A percentile compares a stretch with the other conserved stretches of the same genome.
Evolutionary conservation across 2,888 invertebrate species (phyloP).

Genomic region (Lithosia quadra): DNA sequence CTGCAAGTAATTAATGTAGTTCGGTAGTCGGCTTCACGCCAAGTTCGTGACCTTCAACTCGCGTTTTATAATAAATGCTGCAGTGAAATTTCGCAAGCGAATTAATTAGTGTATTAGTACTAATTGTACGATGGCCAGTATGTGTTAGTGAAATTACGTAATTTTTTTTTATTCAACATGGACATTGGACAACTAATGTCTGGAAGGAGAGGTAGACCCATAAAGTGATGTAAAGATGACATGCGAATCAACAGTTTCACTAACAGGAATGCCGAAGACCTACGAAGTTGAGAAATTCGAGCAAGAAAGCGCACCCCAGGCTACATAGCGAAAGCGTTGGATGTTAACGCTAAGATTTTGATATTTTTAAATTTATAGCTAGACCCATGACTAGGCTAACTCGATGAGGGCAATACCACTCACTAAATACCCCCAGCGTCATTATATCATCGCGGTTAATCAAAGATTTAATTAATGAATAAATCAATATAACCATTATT

Average conservation of each 20-base stretch:
- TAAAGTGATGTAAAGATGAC: no score
- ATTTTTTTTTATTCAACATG: neutral
- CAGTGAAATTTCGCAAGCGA: slow-evolving; percentile 32
- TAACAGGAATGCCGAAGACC: no score
- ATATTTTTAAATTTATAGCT: no score
- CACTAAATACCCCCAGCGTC: no score
- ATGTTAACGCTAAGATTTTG: no score
- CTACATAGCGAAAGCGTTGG: neutral
- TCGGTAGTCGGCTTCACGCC: slow-evolving; percentile 31
- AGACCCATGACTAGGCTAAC: no score
- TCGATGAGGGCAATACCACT: no score
- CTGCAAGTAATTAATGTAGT: slow-evolving; percentile 50
- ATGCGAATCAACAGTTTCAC: no score
- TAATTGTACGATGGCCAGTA: neutral
- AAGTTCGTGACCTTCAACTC: slow-evolving; percentile 49
- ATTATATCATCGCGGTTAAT: no score
- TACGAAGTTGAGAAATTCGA: no score
- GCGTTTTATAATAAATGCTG: slow-evolving; percentile 25
- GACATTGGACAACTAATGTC: neutral
- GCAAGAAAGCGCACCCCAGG: neutral
- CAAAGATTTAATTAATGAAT: no score
- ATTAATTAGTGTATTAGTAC: slow-evolving; percentile 34
- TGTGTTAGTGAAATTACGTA: neutral
- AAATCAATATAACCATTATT: no score
- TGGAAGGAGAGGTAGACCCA: neutral